Evolutionary conservation across 2,888 invertebrate species (phyloP).

Genomic region (Pseudococcus longispinus): DNA sequence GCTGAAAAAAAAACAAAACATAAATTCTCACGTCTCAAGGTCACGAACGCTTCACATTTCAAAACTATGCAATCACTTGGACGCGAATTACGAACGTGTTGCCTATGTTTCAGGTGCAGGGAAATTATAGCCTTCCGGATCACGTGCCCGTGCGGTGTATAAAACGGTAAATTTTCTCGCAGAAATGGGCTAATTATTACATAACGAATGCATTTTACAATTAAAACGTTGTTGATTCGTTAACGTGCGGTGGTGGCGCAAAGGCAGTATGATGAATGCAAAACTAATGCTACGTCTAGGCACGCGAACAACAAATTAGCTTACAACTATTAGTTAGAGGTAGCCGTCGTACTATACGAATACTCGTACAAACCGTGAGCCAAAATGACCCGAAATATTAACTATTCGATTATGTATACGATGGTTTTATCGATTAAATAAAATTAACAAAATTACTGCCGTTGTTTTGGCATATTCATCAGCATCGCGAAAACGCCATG

Average conservation of each 20-base stretch:
- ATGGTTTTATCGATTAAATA: slow-evolving; percentile 5
- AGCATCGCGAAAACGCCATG: neutral
- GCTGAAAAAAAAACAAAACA: neutral
- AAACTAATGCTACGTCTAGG: slow-evolving; percentile 6
- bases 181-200: neutral
- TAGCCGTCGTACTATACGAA: too few relatives aligned
- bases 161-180: neutral
- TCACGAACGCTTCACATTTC: neutral
- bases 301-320: slow-evolving; percentile 14
- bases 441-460: neutral
- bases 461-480: neutral
- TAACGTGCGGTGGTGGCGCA: neutral
- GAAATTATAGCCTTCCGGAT: neutral
- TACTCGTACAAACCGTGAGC: neutral
- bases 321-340: neutral
- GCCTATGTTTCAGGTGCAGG: neutral
- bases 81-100: neutral
- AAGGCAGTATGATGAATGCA: neutral
- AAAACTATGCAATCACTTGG: neutral
- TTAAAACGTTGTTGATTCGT: neutral
- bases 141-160: neutral
- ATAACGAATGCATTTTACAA: neutral
- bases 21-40: neutral
- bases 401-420: slow-evolving; percentile 5
- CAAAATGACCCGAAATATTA: slow-evolving; percentile 6